Evolutionary conservation across 2,888 invertebrate genomes (phyloP).

Genomic region (Elmis aenea): DNA sequence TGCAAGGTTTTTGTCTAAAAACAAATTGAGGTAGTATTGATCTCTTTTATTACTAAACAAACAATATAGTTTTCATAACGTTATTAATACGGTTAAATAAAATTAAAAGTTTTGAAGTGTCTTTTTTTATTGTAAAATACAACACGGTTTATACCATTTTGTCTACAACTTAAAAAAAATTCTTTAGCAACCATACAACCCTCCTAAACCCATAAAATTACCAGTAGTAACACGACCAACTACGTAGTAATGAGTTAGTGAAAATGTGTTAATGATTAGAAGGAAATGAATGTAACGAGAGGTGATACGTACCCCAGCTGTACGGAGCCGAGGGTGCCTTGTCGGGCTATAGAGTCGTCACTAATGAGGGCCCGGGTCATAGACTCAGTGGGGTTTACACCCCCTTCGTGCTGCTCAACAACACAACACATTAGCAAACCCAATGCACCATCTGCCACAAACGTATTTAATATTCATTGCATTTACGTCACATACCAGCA

Average conservation of each 20-base stretch:
- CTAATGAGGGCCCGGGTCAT: slow-evolving; percentile 93
- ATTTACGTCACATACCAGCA: too few species aligned
- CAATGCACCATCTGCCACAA: slow-evolving; percentile 21
- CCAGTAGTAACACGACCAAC: too few species aligned
- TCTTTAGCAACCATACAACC: background rate
- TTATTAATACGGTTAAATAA: background rate
- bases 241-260: slow-evolving; percentile 14
- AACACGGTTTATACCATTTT: too few species aligned
- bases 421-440: slow-evolving; percentile 48
- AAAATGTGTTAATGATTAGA: slow-evolving; percentile 13
- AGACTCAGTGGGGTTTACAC: slow-evolving; percentile 88
- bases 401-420: slow-evolving; percentile 83
- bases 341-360: slow-evolving; percentile 80
- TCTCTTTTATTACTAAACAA: too few species aligned
- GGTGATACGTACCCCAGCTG: slow-evolving; percentile 88
- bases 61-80: background rate
- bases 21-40: too few species aligned
- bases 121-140: too few species aligned
- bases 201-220: too few species aligned
- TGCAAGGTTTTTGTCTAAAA: too few species aligned
- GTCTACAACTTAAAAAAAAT: background rate
- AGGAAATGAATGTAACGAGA: slow-evolving; percentile 16
- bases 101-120: background rate
- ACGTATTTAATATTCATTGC: slow-evolving; percentile 13
- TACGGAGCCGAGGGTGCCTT: slow-evolving; percentile 83